phyloP scores from a whole-genome alignment of 2,888 invertebrate species.

The Gymnoscelis rufifasciata region DNA sequence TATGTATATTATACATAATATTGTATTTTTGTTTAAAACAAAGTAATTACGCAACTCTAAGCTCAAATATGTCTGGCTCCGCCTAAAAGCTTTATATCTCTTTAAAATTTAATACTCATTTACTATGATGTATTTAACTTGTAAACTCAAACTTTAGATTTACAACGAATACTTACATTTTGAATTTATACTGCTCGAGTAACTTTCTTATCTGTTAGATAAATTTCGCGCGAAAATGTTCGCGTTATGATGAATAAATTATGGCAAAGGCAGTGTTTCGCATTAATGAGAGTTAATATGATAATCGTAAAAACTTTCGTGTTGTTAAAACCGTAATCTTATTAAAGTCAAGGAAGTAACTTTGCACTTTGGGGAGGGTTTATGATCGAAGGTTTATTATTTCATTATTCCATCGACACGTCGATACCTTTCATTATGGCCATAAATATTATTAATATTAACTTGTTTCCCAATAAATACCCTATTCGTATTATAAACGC shows the following conservation, averaged over 20 bases:
- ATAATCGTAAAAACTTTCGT: slow-evolving; percentile 20
- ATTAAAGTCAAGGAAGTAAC: slow-evolving; percentile 1
- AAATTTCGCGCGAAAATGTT: slow-evolving; percentile 25
- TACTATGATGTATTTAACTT: slow-evolving; percentile 38
- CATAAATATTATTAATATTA: too few relatives aligned
- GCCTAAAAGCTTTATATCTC: slow-evolving; percentile 16
- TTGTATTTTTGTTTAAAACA: too few relatives aligned
- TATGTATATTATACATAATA: too few relatives aligned
- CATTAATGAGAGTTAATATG: slow-evolving; percentile 17
- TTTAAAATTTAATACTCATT: slow-evolving; percentile 39
- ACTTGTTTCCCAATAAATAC: too few relatives aligned
- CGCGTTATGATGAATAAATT: slow-evolving; percentile 26
- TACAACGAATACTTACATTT: slow-evolving; percentile 42
- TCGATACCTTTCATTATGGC: too few relatives aligned
- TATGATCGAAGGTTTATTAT: too few relatives aligned
- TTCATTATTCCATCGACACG: too few relatives aligned
- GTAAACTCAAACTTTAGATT: slow-evolving; percentile 38
- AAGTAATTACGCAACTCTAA: too few relatives aligned
- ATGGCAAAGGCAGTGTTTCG: slow-evolving; percentile 14
- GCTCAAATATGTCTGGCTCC: too few relatives aligned
- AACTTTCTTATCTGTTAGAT: slow-evolving; percentile 30
- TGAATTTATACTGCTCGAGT: slow-evolving; percentile 35
- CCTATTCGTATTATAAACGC: too few relatives aligned
- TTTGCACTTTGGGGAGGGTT: neutral
- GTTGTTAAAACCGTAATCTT: slow-evolving; percentile 17